Conservation (phyloP, 2,888 invertebrate genomes). For the Phalera bucephala region DNA sequence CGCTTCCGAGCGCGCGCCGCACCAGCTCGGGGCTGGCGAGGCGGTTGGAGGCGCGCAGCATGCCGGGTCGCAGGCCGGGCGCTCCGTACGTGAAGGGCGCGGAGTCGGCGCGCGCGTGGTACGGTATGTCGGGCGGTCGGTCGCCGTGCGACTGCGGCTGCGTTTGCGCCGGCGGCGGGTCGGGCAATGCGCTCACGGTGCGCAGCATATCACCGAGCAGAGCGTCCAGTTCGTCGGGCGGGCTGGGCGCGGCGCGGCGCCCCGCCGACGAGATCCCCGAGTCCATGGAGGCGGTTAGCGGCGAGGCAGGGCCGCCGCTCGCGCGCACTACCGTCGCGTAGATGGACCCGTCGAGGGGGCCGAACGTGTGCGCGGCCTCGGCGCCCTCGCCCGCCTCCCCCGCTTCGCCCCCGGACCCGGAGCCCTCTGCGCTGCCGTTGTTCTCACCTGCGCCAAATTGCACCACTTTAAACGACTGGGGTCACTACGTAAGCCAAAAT, state of each 20-base stretch:
- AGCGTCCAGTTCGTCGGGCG: constrained; percentile 89
- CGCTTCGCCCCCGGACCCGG: constrained; percentile 71
- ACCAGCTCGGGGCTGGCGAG: constrained; percentile 93
- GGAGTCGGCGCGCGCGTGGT: constrained; percentile 95
- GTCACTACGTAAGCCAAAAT: constrained; percentile 1
- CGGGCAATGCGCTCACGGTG: constrained; percentile 92
- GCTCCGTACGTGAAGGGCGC: constrained; percentile 95
- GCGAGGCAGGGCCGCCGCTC: constrained; percentile 82
- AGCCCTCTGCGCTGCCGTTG: constrained; percentile 76
- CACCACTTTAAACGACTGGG: constrained; percentile 3
- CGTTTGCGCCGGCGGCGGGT: constrained; percentile 62
- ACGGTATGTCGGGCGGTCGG: constrained; percentile 87
- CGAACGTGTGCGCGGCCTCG: constrained; percentile 87
- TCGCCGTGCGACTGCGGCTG: constrained; percentile 75
- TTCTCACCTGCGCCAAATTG: constrained; percentile 78
- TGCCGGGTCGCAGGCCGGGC: constrained; percentile 81
- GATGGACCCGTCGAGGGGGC: constrained; percentile 94
- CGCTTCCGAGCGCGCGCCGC: constrained; percentile 85
- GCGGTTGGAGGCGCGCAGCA: constrained; percentile 88
- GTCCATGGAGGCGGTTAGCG: constrained; percentile 94
- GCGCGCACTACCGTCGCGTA: constrained; percentile 88
- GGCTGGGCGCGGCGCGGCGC: constrained; percentile 79
- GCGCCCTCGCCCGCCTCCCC: constrained; percentile 70
- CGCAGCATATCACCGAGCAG: constrained; percentile 93
- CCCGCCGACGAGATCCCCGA: constrained; percentile 93